Evolutionary conservation across 35 echinoderm and acorn worm genomes (phyloP).

Genomic region (Holothuria glaberrima): DNA sequence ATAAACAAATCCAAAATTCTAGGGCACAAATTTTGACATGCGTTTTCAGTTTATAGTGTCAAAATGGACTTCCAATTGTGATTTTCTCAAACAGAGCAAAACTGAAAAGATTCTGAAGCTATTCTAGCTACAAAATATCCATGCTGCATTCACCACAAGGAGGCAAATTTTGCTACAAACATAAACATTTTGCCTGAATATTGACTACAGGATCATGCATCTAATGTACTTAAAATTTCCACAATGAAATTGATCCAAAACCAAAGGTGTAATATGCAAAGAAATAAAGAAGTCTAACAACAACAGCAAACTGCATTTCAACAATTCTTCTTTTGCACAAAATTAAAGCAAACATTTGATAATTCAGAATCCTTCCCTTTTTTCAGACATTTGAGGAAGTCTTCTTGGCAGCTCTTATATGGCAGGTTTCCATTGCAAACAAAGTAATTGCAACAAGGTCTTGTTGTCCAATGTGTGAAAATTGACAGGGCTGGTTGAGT

Average conservation of each 20-base stretch:
- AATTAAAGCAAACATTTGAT: not conserved
- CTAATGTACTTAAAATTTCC: too few relatives aligned
- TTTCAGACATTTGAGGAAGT: not conserved
- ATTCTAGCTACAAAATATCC: too few relatives aligned
- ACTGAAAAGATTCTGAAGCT: too few relatives aligned
- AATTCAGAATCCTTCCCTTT: not conserved
- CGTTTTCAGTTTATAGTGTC: too few relatives aligned
- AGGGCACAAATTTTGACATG: too few relatives aligned
- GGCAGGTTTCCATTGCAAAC: not conserved
- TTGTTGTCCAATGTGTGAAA: conserved; percentile 55
- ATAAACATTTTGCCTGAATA: too few relatives aligned
- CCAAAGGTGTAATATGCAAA: not conserved
- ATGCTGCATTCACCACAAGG: too few relatives aligned
- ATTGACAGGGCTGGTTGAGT: conserved; percentile 27
- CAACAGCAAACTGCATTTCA: not conserved
- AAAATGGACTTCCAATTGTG: too few relatives aligned
- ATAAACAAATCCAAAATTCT: not conserved
- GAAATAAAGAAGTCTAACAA: not conserved
- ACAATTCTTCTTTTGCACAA: not conserved
- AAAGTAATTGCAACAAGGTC: conserved; percentile 15
- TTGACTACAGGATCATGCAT: too few relatives aligned
- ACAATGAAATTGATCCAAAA: too few relatives aligned
- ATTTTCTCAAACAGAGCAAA: too few relatives aligned
- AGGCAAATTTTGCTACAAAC: too few relatives aligned
- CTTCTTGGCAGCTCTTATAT: not conserved